Evolutionary conservation across 1,140 invertebrate species (phyloP).

Genomic region (Drosophila navojoa): DNA sequence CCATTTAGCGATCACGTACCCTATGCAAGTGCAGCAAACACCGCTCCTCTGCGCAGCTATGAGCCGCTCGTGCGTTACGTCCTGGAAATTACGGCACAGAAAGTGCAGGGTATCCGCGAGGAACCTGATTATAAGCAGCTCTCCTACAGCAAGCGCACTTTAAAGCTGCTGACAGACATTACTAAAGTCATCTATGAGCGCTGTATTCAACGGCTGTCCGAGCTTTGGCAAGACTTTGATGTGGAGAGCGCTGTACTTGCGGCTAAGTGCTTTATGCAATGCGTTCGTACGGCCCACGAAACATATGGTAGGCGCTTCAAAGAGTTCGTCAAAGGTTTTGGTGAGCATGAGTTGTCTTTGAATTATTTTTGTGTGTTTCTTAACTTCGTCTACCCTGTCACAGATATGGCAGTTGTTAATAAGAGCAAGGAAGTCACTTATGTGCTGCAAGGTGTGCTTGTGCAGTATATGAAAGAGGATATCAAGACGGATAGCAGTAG

Average conservation of each 20-base stretch:
- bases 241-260: slow-evolving; percentile 82
- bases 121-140: slow-evolving; percentile 79
- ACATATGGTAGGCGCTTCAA: slow-evolving; percentile 83
- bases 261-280: slow-evolving; percentile 86
- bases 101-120: slow-evolving; percentile 60
- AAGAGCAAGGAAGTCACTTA: slow-evolving; percentile 48
- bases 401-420: slow-evolving; percentile 62
- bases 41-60: slow-evolving; percentile 57
- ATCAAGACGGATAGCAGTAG: slow-evolving; percentile 17
- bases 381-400: neutral
- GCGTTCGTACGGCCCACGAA: slow-evolving; percentile 84
- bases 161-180: slow-evolving; percentile 77
- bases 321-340: slow-evolving; percentile 83
- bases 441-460: slow-evolving; percentile 63
- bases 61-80: slow-evolving; percentile 70
- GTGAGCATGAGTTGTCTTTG: slow-evolving; percentile 62
- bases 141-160: slow-evolving; percentile 65
- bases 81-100: slow-evolving; percentile 47
- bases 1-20: slow-evolving; percentile 66
- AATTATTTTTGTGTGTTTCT: neutral
- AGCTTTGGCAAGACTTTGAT: slow-evolving; percentile 83
- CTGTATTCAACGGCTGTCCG: slow-evolving; percentile 75
- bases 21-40: slow-evolving; percentile 62
- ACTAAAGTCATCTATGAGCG: slow-evolving; percentile 82
- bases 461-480: slow-evolving; percentile 66